Conservation (phyloP, 2,888 invertebrate species). For the Acheta domesticus region DNA sequence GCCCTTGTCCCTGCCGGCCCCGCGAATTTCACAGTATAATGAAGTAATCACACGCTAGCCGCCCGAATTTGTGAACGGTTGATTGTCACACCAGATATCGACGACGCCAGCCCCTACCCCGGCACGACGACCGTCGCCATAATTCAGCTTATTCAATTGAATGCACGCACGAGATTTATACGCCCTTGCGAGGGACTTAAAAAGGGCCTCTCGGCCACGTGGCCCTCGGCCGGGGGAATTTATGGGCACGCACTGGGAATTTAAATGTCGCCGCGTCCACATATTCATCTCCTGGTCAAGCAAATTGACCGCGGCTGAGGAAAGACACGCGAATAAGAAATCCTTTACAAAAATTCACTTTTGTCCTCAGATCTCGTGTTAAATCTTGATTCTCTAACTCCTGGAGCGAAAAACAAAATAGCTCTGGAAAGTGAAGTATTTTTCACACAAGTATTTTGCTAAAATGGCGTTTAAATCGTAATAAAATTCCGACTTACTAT, state of each 20-base stretch:
- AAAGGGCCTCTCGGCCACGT: not conserved
- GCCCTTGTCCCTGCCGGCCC: not conserved
- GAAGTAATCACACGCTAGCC: constrained; percentile 18
- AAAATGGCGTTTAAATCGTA: too few species aligned
- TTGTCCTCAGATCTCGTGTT: too few species aligned
- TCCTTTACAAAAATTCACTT: too few species aligned
- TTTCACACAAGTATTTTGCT: too few species aligned
- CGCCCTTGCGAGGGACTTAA: not conserved
- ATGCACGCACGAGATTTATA: constrained; percentile 4
- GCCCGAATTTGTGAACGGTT: not conserved
- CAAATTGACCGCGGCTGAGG: not conserved
- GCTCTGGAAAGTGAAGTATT: too few species aligned
- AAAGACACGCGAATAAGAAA: not conserved
- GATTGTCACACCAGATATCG: constrained; percentile 11
- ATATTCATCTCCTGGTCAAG: not conserved
- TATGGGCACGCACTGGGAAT: not conserved
- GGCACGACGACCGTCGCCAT: not conserved
- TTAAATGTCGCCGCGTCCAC: not conserved
- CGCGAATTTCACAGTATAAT: not conserved
- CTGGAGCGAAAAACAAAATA: too few species aligned
- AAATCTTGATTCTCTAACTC: too few species aligned
- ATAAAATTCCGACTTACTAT: too few species aligned
- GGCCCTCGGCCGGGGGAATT: not conserved
- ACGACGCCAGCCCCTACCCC: not conserved
- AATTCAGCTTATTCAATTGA: constrained; percentile 1